phyloP scores from a whole-genome alignment of 2,888 invertebrate genomes.

The Leucania comma region DNA sequence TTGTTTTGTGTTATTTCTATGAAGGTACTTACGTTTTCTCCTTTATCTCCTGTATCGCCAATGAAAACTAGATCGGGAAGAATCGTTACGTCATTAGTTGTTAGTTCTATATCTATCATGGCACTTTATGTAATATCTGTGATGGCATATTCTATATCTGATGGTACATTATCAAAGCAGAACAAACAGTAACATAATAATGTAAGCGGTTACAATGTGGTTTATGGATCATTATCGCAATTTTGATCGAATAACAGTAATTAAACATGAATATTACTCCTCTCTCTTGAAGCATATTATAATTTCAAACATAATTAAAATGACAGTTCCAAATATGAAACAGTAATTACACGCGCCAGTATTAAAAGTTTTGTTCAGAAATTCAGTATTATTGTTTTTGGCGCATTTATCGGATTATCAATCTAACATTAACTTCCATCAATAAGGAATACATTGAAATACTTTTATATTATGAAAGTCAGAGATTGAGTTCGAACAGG shows the following conservation, averaged over 20 bases:
- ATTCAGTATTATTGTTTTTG: background rate
- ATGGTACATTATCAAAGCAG: background rate
- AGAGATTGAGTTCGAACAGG: background rate
- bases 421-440: background rate
- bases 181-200: background rate
- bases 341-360: background rate
- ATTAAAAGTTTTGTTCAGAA: background rate
- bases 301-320: constrained; percentile 18
- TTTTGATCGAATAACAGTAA: background rate
- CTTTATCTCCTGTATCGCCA: constrained; percentile 78
- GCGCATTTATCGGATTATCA: background rate
- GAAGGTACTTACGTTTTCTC: constrained; percentile 76
- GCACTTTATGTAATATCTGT: too few species aligned
- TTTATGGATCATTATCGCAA: background rate
- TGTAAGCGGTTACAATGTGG: background rate
- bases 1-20: constrained; percentile 40
- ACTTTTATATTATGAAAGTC: background rate
- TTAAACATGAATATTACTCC: constrained; percentile 1
- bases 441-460: background rate
- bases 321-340: background rate
- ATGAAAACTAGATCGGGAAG: constrained; percentile 72
- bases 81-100: constrained; percentile 33
- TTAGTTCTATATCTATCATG: background rate
- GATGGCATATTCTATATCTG: background rate
- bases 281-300: background rate